These are phyloP conservation scores for Anoplopoma fimbria DNA, from an alignment of 2,113 vertebrate genomes.

Conservation along the genomic window DNA sequence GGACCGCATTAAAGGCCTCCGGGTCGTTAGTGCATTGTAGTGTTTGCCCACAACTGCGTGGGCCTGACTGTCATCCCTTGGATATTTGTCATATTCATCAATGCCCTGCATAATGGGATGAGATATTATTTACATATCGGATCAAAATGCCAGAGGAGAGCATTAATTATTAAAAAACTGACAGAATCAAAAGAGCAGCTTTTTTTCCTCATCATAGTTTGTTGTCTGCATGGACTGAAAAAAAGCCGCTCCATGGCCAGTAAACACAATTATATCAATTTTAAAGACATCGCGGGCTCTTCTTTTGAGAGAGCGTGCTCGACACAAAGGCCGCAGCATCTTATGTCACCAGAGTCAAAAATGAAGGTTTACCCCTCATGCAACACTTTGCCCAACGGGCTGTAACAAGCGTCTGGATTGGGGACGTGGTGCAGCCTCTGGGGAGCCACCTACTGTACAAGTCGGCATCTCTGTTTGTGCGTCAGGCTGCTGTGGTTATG, in stretches of 20 bases:
- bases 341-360: conserved; percentile 45
- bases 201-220: conserved; percentile 68
- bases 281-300: conserved; percentile 63
- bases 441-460: conserved; percentile 34
- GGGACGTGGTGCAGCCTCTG: conserved; percentile 33
- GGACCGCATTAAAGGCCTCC: conserved; percentile 69
- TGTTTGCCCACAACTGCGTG: conserved; percentile 58
- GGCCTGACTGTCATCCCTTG: conserved; percentile 76
- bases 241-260: conserved; percentile 63
- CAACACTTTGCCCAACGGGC: conserved; percentile 32
- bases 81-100: conserved; percentile 81
- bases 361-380: conserved; percentile 54
- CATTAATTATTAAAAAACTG: conserved; percentile 84
- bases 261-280: conserved; percentile 87
- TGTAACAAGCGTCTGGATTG: conserved; percentile 44
- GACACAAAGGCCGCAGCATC: conserved; percentile 62
- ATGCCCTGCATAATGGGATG: conserved; percentile 75
- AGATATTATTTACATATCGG: conserved; percentile 82
- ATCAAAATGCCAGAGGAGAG: conserved; percentile 80
- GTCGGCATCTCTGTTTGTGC: conserved; percentile 28
- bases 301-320: conserved; percentile 27
- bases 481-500: conserved; percentile 39
- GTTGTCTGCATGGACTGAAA: conserved; percentile 75
- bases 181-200: conserved; percentile 79
- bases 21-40: conserved; percentile 80